Evolutionary conservation across 1,140 invertebrate genomes (phyloP).

Genomic region (Phocides pigmalion): DNA sequence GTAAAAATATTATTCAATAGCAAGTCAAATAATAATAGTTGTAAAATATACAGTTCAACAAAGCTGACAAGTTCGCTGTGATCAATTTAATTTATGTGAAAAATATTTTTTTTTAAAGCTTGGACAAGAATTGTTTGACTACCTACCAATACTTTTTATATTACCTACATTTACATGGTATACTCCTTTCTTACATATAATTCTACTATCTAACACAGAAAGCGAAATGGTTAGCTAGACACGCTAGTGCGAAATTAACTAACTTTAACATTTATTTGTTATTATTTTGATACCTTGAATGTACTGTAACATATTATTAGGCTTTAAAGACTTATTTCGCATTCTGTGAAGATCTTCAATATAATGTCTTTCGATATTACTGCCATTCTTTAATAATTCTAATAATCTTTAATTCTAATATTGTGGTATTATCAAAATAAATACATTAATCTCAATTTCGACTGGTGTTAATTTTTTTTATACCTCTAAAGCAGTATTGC

Average conservation of each 20-base stretch:
- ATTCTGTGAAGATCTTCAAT: constrained; percentile 11
- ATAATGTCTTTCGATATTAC: constrained; percentile 20
- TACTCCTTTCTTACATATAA: constrained; percentile 6
- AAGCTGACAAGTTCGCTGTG: constrained; percentile 34
- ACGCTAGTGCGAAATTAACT: constrained; percentile 3
- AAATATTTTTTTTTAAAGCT: constrained; percentile 30
- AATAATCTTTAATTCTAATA: constrained; percentile 16
- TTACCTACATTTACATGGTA: neutral
- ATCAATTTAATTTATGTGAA: constrained; percentile 31
- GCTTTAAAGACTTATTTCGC: constrained; percentile 11
- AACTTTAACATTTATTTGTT: neutral
- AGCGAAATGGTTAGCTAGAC: constrained; percentile 5
- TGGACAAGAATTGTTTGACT: constrained; percentile 6
- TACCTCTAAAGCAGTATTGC: neutral
- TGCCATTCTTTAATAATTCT: constrained; percentile 10
- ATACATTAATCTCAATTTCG: constrained; percentile 14
- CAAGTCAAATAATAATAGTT: constrained; percentile 23
- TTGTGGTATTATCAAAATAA: constrained; percentile 26
- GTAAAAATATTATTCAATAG: constrained; percentile 26
- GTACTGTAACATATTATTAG: neutral
- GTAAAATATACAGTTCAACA: constrained; percentile 28
- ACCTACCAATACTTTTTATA: constrained; percentile 2
- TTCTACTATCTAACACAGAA: constrained; percentile 5
- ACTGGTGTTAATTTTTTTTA: neutral
- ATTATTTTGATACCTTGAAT: neutral